phyloP scores from a whole-genome alignment of 2,888 invertebrate species.

The Plemyria rubiginata region DNA sequence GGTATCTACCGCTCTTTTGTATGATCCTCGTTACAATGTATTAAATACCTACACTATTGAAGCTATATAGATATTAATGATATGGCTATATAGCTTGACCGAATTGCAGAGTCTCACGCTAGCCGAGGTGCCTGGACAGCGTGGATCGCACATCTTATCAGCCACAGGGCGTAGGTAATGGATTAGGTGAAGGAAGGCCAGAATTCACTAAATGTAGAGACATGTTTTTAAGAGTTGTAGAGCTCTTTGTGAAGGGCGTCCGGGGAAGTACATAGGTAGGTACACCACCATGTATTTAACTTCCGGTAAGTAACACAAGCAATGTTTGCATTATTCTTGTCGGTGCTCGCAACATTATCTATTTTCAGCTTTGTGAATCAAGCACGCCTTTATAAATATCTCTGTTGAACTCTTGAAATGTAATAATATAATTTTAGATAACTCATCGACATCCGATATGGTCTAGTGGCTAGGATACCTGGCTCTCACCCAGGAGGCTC shows the following conservation, averaged over 20 bases:
- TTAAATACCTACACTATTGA: no score
- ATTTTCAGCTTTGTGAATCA: neutral
- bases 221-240: neutral
- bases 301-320: no score
- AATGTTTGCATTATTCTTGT: no score
- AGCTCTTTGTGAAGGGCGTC: no score
- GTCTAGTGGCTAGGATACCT: constrained; percentile 90
- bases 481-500: constrained; percentile 89
- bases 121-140: constrained; percentile 22
- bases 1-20: no score
- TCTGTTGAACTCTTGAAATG: neutral
- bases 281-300: no score
- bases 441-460: constrained; percentile 63
- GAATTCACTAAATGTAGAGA: constrained; percentile 1
- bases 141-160: constrained; percentile 30
- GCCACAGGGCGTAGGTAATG: constrained; percentile 23
- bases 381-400: constrained; percentile 1
- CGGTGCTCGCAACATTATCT: neutral
- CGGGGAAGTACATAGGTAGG: no score
- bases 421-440: neutral
- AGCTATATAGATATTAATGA: no score
- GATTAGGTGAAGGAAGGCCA: constrained; percentile 25
- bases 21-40: no score
- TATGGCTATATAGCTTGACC: neutral
- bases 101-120: constrained; percentile 7